phyloP scores from a whole-genome alignment of 2,888 invertebrate species.

The Sclerodermus sp. region DNA sequence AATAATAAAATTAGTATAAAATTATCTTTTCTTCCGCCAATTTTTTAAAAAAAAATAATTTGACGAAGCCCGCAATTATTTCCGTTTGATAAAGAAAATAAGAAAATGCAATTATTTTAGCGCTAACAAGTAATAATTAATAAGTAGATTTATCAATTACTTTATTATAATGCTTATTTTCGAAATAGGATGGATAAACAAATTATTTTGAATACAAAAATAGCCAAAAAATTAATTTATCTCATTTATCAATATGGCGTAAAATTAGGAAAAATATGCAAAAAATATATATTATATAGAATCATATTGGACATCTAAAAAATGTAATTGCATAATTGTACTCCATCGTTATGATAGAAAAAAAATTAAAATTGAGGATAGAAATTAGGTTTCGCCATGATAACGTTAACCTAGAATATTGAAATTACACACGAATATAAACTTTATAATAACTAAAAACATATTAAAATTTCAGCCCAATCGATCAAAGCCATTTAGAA shows the following conservation, averaged over 20 bases:
- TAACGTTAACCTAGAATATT: background rate
- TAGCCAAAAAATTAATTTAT: background rate
- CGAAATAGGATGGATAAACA: background rate
- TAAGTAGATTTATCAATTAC: no score
- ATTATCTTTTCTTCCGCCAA: no score
- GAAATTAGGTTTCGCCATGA: background rate
- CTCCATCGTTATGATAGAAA: background rate
- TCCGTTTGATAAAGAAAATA: no score
- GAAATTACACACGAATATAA: background rate
- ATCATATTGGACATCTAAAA: background rate
- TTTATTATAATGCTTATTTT: no score
- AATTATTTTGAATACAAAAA: background rate
- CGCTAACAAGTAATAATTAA: no score
- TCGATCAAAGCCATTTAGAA: slow-evolving; percentile 2
- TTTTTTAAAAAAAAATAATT: no score
- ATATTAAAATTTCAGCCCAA: background rate
- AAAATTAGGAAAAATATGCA: background rate
- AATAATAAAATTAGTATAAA: no score
- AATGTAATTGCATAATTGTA: background rate
- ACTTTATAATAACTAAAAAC: background rate
- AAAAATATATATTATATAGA: background rate
- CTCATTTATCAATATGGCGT: background rate
- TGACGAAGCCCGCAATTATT: no score
- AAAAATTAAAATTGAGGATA: no score
- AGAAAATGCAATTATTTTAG: no score